Conservation (phyloP, 2,797 vertebrate species). For the Ceryle rudis region DNA sequence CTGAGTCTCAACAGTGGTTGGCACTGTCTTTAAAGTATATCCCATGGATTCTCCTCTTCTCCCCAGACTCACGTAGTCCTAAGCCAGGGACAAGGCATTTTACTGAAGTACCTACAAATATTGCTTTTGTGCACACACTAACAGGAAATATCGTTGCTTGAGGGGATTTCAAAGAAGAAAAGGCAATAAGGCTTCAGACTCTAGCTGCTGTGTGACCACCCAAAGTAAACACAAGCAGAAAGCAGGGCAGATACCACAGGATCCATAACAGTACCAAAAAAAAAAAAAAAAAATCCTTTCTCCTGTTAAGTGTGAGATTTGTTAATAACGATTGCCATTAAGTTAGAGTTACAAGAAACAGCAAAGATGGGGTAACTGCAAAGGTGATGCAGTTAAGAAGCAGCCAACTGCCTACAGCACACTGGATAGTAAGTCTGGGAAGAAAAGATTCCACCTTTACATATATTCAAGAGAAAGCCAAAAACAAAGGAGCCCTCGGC, state of each 20-base stretch:
- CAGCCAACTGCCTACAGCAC: background rate
- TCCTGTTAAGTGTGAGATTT: background rate
- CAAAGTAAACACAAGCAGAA: background rate
- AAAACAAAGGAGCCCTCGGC: background rate
- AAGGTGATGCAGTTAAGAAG: background rate
- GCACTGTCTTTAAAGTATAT: background rate
- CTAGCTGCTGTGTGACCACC: background rate
- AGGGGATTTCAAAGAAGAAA: background rate
- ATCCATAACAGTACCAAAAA: background rate
- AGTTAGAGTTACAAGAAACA: background rate
- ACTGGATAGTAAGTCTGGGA: background rate
- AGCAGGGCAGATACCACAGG: background rate
- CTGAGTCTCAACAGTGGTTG: background rate
- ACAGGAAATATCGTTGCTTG: background rate
- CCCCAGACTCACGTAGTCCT: background rate
- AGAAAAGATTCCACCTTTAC: background rate
- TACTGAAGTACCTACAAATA: background rate
- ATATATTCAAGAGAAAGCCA: background rate
- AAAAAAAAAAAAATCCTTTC: background rate
- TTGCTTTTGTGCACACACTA: background rate
- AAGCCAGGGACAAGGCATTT: background rate
- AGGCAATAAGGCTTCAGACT: background rate
- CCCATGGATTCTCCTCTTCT: background rate
- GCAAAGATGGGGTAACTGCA: background rate
- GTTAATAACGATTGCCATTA: background rate